Evolutionary conservation across 1,140 invertebrate species (phyloP), one percentile per base, ranked within the genome.

Genomic region (Trinorchestia longiramus): DNA sequence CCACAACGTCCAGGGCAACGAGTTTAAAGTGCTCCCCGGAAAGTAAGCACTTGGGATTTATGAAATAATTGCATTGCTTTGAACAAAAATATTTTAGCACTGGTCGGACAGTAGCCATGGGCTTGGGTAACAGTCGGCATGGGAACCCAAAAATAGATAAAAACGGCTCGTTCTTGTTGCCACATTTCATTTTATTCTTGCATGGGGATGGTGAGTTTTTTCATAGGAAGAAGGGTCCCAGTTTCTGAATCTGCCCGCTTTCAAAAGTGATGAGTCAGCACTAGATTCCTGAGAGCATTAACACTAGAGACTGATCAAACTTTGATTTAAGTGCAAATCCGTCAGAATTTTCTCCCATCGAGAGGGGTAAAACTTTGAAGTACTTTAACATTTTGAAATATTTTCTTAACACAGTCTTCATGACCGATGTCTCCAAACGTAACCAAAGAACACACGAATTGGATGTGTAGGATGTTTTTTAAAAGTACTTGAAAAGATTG

Each of bases 1-100:
- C 97, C 98, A 99, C 97, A 98, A 98, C 97, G 98, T 97, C 36
- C 98, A 98, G 97, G 98, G 98, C 92, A 97, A 97, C 4, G 97
- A 97, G 96, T 99, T 99, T 97, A 96, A 97, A 43, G 98, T 99
- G n/a, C 97, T 98, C 95, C 98, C 98, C 91, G 99, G 99, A 97
- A 99, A 98, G 99, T 99, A 97, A 98, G 98, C 11, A 36, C 36
- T 1, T 77, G 11, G 28, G 28, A 77, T 19, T 23, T 1, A 23
- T 23, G 28, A 77, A 77, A 36, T 19, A 77, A 77, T 77, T 36
- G 8, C 62, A 77, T 77, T 6, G 47, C 19, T 11, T n/a, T n/a
- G n/a, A 36, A 15, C 28, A 77, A 77, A 3, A 77, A 23, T 77
- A 77, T 77, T 19, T 36, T 3, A 1, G 15, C 62, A 23, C 47